Conservation (phyloP, 2,888 invertebrate genomes). For the Podotricha telesiphe region DNA sequence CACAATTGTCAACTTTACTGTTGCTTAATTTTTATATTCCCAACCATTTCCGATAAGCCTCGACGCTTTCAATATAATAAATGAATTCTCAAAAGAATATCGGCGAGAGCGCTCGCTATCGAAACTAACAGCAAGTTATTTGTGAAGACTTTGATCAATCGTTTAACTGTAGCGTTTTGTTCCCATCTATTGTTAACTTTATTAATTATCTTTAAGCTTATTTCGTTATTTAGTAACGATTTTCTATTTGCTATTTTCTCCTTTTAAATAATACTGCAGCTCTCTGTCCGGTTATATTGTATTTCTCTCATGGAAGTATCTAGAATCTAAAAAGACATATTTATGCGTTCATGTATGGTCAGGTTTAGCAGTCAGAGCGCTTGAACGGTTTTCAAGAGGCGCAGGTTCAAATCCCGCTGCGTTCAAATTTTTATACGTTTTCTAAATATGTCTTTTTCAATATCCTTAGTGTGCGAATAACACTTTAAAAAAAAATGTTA, state of each 20-base stretch:
- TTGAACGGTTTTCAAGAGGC: no score
- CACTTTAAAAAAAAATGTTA: no score
- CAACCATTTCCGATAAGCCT: constrained; percentile 5
- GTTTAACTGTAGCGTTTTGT: constrained; percentile 20
- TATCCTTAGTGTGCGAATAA: no score
- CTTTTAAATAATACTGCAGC: no score
- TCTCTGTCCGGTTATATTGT: no score
- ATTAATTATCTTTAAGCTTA: constrained; percentile 22
- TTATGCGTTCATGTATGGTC: no score
- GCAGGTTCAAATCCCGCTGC: no score
- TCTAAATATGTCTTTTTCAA: no score
- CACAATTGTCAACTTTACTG: not conserved
- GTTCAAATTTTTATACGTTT: no score
- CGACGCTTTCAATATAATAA: constrained; percentile 21
- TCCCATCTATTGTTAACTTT: constrained; percentile 5
- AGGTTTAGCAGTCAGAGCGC: no score
- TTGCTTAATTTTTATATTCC: not conserved
- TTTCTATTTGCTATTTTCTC: constrained; percentile 1
- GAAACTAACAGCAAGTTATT: constrained; percentile 20
- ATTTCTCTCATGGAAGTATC: no score
- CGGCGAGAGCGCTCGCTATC: constrained; percentile 22
- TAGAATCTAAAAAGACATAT: no score
- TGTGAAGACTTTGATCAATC: constrained; percentile 25
- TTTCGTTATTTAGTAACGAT: constrained; percentile 9
- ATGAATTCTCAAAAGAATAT: constrained; percentile 31